Base-by-base conservation (phyloP, 2,797 vertebrate genomes). In the Semaprochilodus insignis region DNA sequence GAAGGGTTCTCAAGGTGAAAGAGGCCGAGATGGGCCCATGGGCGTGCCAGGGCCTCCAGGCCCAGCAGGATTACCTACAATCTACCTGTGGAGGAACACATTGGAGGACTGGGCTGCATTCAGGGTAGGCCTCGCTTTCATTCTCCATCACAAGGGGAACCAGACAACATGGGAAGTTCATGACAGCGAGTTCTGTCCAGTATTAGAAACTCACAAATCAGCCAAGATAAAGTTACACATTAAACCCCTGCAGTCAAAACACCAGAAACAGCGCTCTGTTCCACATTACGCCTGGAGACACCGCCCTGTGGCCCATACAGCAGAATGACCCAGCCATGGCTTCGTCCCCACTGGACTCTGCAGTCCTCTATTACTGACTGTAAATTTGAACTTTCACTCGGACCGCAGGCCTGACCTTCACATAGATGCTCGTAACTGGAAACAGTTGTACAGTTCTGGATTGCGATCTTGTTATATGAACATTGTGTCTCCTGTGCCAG, bases 81-180 rank as follows among this genome's bases (percentile, higher is more conserved):
- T 97, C 0, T 84, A 95, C 80, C 93, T 95, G 31, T 95, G 95
- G 95, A 94, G 92, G 84, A 96, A 96, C 92, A 91, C 95, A 34
- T 86, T 86, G 59, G 95, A 96, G 63, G 95, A 96, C 80, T 95
- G 94, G 96, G 85, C 86, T 36, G 85, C 55, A 0, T 95, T 96
- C 85, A 93, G 21, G 65, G 96, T 96, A 89, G 88, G 91, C 88
- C 34, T 78, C n/a, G 27, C 52, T 52, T 52, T n/a, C 60, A 25
- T 81, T 3, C 21, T 23, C 25, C 4, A 14, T 69, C 54, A 34
- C 65, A 5, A 34, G n/a, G 13, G n/a, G 19, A 76, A 62, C 5
- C 21, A 27, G 8, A 71, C 23, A 60, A 36, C 17, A 4, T 74
- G 57, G 52, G 52, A n/a, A 36, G 23, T 34, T 62, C 31, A 52